Evolutionary conservation across 2,888 invertebrate species (phyloP).

Genomic region (Odontocolon sp.): DNA sequence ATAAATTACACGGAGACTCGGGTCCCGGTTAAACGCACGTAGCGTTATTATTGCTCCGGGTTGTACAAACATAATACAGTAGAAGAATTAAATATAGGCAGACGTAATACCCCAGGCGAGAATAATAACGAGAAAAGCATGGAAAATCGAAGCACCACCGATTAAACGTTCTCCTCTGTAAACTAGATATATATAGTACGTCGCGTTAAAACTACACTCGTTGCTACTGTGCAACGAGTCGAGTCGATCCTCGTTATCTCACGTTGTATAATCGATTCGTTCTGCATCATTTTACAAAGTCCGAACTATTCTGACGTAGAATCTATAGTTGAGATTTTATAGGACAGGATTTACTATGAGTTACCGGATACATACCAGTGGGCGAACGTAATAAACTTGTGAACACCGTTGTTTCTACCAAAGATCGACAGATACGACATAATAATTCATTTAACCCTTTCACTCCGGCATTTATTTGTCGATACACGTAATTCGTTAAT

Average conservation of each 20-base stretch:
- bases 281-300: too few relatives aligned
- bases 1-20: slow-evolving; percentile 73
- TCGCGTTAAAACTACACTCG: background rate
- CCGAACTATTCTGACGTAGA: too few relatives aligned
- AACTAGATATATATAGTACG: background rate
- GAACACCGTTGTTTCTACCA: too few relatives aligned
- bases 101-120: background rate
- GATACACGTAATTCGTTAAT: too few relatives aligned
- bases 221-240: background rate
- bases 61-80: slow-evolving; percentile 40
- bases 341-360: too few relatives aligned
- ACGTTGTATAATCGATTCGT: slow-evolving; percentile 20
- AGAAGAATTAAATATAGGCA: background rate
- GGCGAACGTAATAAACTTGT: too few relatives aligned
- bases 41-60: background rate
- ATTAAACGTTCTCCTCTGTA: slow-evolving; percentile 3
- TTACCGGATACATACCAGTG: too few relatives aligned
- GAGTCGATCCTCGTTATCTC: background rate
- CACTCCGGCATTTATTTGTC: too few relatives aligned
- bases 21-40: slow-evolving; percentile 44
- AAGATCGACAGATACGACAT: too few relatives aligned
- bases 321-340: too few relatives aligned
- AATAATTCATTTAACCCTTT: too few relatives aligned
- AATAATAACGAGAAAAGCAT: slow-evolving; percentile 33
- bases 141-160: slow-evolving; percentile 17